These are phyloP conservation scores for Tortrix viridana DNA, from an alignment of 2,888 invertebrate species.

Conservation along the genomic window DNA sequence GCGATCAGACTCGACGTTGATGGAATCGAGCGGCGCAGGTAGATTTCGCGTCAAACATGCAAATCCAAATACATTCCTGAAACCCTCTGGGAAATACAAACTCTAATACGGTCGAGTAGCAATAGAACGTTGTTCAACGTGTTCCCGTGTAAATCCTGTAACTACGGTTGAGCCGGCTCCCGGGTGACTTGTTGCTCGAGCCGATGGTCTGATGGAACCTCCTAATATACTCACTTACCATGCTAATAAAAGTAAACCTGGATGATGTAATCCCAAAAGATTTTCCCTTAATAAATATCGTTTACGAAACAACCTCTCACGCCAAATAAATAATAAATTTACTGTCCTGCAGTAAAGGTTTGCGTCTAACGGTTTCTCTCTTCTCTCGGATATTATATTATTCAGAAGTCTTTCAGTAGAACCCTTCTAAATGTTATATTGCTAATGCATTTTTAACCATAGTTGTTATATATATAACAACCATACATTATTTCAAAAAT, in stretches of 20 bases:
- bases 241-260: slow-evolving; percentile 27
- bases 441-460: no score
- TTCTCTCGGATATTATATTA: slow-evolving; percentile 6
- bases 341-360: slow-evolving; percentile 17
- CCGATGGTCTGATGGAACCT: slow-evolving; percentile 30
- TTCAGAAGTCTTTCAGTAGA: not conserved
- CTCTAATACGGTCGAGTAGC: slow-evolving; percentile 63
- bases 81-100: slow-evolving; percentile 72
- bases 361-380: slow-evolving; percentile 9
- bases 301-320: slow-evolving; percentile 26
- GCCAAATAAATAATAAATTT: slow-evolving; percentile 33
- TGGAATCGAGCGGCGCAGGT: slow-evolving; percentile 27
- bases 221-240: not conserved
- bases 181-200: slow-evolving; percentile 60
- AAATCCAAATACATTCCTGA: slow-evolving; percentile 64
- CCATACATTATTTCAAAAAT: no score
- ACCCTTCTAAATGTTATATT: no score
- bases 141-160: slow-evolving; percentile 73
- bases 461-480: no score
- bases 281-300: slow-evolving; percentile 27
- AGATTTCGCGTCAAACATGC: slow-evolving; percentile 54
- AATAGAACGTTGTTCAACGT: slow-evolving; percentile 75
- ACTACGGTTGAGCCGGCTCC: slow-evolving; percentile 64
- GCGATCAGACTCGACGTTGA: slow-evolving; percentile 6
- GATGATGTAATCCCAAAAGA: slow-evolving; percentile 24